Evolutionary conservation across 2,888 invertebrate species (phyloP).

Genomic region (Piscicola geometra): DNA sequence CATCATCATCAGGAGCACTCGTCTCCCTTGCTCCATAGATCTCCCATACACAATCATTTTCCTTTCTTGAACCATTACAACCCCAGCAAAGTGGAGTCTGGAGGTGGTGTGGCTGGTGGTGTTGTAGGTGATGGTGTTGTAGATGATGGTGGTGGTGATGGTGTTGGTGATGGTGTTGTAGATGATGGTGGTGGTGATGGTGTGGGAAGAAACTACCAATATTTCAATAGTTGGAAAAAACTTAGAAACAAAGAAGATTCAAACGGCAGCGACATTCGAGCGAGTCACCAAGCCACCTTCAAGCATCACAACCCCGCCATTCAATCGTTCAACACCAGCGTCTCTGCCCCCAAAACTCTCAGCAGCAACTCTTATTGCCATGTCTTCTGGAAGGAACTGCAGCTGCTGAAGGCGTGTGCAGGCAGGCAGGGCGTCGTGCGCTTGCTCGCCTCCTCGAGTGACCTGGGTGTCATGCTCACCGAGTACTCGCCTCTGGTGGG

Average conservation of each 20-base stretch:
- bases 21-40: neutral
- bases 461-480: constrained; percentile 4
- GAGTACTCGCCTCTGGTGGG: neutral
- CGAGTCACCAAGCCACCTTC: neutral
- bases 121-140: neutral
- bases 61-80: neutral
- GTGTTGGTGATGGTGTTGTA: neutral
- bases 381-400: neutral
- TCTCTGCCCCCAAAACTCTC: neutral
- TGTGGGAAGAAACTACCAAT: no score
- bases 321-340: neutral
- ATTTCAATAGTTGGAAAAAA: neutral
- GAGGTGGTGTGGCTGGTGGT: neutral
- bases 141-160: neutral
- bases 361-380: neutral
- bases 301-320: neutral
- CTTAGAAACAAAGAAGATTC: neutral
- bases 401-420: constrained; percentile 1
- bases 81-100: neutral
- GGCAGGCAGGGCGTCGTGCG: neutral
- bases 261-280: neutral
- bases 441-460: neutral
- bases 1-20: neutral
- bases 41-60: neutral
- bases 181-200: neutral